Evolutionary conservation across 2,797 vertebrate genomes (phyloP).

Genomic region (Parotocinclus haroldoi): DNA sequence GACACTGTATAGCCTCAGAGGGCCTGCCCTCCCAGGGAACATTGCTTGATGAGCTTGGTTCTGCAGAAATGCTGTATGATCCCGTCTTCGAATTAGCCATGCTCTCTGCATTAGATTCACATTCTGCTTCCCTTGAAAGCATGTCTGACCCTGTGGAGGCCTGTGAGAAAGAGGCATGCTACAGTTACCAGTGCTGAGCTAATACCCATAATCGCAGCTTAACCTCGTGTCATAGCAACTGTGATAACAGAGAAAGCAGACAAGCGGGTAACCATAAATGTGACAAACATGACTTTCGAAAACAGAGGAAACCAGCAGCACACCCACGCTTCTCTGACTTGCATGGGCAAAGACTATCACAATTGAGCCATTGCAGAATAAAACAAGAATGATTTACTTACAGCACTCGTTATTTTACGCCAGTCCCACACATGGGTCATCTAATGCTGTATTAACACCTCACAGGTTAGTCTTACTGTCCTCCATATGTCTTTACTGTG

Average conservation of each 20-base stretch:
- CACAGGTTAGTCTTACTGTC: conserved; percentile 35
- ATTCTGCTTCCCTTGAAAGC: conserved; percentile 48
- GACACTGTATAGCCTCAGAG: conserved; percentile 53
- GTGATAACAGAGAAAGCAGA: conserved; percentile 48
- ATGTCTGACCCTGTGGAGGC: conserved; percentile 69
- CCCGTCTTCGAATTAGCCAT: conserved; percentile 40
- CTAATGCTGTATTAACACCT: conserved; percentile 56
- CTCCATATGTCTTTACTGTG: neutral
- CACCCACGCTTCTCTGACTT: conserved; percentile 8
- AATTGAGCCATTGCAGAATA: conserved; percentile 24
- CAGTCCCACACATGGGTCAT: conserved; percentile 59
- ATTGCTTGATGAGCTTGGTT: conserved; percentile 59
- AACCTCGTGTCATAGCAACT: conserved; percentile 50
- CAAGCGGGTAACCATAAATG: conserved; percentile 29
- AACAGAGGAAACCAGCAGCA: conserved; percentile 24
- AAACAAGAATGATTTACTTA: conserved; percentile 57
- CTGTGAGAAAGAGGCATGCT: conserved; percentile 64
- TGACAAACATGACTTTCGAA: conserved; percentile 20
- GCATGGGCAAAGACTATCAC: neutral
- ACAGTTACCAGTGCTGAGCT: conserved; percentile 33
- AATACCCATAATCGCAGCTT: conserved; percentile 23
- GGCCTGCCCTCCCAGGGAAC: conserved; percentile 57
- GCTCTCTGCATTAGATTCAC: conserved; percentile 54
- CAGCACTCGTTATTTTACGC: conserved; percentile 63
- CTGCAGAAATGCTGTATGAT: conserved; percentile 65